phyloP scores from a whole-genome alignment of 2,888 invertebrate species.

The Rhopalosiphum nymphaeae region DNA sequence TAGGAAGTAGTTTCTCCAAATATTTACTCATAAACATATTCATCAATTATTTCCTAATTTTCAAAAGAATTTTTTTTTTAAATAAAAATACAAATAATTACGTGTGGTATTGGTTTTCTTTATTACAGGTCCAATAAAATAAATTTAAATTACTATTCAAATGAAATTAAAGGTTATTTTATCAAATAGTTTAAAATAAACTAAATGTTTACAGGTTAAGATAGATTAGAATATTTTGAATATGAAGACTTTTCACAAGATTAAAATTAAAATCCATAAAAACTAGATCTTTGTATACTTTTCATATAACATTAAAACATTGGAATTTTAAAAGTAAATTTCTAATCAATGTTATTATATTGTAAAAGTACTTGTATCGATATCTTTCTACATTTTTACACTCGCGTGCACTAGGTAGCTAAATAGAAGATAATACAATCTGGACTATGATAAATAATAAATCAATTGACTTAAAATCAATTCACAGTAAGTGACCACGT shows the following conservation, averaged over 20 bases:
- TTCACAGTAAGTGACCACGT: not conserved
- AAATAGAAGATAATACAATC: not conserved
- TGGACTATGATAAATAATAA: not conserved
- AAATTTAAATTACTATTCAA: not conserved
- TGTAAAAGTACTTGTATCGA: not conserved
- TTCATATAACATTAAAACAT: not conserved
- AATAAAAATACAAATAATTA: too few species aligned
- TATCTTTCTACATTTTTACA: not conserved
- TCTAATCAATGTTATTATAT: not conserved
- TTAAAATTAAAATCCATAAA: not conserved
- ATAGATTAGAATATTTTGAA: not conserved
- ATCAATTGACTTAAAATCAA: not conserved
- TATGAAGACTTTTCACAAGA: not conserved
- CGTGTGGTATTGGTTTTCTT: not conserved
- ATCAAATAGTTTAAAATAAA: not conserved
- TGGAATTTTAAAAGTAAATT: not conserved
- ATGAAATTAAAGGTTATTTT: too few species aligned
- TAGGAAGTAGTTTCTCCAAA: too few species aligned
- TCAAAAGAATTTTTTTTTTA: too few species aligned
- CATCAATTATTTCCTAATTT: too few species aligned
- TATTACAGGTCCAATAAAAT: not conserved
- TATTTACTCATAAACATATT: too few species aligned
- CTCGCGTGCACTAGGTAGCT: not conserved
- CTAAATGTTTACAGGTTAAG: not conserved
- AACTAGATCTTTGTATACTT: not conserved